phyloP scores from a whole-genome alignment of 2,113 vertebrate species.

The Tachycineta bicolor region DNA sequence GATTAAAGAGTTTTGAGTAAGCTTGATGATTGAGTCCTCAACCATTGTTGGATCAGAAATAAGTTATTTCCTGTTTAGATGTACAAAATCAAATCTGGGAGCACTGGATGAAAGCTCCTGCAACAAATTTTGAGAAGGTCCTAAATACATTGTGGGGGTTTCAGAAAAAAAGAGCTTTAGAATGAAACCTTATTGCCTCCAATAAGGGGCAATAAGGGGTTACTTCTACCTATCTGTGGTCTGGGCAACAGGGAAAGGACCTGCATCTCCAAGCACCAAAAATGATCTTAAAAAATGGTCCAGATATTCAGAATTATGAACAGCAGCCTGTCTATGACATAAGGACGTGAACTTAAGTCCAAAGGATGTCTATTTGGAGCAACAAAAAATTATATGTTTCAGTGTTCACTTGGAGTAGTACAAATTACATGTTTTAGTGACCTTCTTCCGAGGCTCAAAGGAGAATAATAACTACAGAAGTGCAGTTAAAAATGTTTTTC shows the following conservation, averaged over 20 bases:
- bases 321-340: not conserved
- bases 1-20: not conserved
- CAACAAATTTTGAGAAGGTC: not conserved
- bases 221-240: not conserved
- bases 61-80: not conserved
- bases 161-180: not conserved
- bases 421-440: not conserved
- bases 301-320: not conserved
- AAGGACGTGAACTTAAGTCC: not conserved
- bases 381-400: not conserved
- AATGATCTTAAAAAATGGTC: not conserved
- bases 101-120: not conserved
- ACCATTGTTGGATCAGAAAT: not conserved
- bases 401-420: not conserved
- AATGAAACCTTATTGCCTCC: not conserved
- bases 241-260: not conserved
- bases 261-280: not conserved
- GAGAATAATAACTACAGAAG: not conserved
- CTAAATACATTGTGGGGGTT: not conserved
- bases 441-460: not conserved
- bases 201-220: too few species aligned
- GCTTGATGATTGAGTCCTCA: not conserved
- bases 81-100: not conserved
- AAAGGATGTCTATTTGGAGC: not conserved
- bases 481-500: not conserved